Evolutionary conservation across 2,888 invertebrate genomes (phyloP), one percentile per base, ranked within the genome.

Genomic region (Willowsia nigromaculata): DNA sequence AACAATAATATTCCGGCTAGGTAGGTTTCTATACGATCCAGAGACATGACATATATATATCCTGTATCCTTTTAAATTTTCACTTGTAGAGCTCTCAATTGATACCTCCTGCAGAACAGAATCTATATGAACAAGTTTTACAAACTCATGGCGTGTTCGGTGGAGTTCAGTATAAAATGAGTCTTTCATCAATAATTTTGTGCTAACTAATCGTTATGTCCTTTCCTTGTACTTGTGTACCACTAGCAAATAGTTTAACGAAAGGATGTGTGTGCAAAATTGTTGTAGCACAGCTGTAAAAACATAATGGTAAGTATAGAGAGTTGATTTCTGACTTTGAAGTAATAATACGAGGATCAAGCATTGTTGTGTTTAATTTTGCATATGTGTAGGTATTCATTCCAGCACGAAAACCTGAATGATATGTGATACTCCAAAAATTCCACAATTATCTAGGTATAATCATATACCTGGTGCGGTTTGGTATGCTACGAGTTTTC

Each of bases 361-460:
- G 0, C 13, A 11, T 13, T 59, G 59, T 50, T 50, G 18, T n/a
- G n/a, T 50, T 56, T 22, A 62, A 62, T 7, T 62, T 62, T 62
- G 30, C 62, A 30, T 62, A 18, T 2, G 22, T 56, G 15, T 5
- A 15, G 1, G 9, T 50, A 40, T 5, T 40, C 13, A 80, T 59
- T 80, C 59, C 80, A 80, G 59, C 15, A n/a, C n/a, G 11, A 50
- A 37, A 78, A 53, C 40, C 25, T 43, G 59, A 80, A 80, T 78
- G 50, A 78, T 80, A 76, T 53, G 74, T 74, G 13, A 43, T 47
- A 47, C 11, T 27, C 18, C 33, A 80, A 80, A 56, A 56, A 80
- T 15, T 59, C 59, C 56, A 56, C 80, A 59, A 80, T 80, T 80
- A 59, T 37, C 56, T 59, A 59, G 80, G 59, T 40, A 56, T 59